Evolutionary conservation across 1,140 invertebrate genomes (phyloP).

Genomic region (Lamellibrachia luymesi): DNA sequence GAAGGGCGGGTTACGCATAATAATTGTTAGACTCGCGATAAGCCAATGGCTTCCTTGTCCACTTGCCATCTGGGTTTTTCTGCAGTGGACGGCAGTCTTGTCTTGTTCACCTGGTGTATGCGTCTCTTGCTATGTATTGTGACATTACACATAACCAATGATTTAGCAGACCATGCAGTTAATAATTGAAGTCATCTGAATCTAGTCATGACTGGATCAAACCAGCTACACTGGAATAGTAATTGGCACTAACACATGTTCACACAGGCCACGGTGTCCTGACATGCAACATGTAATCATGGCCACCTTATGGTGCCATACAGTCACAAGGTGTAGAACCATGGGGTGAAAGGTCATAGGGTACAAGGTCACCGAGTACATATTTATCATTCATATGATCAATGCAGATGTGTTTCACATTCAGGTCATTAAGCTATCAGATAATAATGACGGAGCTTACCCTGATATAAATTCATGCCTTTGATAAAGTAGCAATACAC

Average conservation of each 20-base stretch:
- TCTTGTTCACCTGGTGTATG: neutral
- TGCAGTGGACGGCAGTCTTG: neutral
- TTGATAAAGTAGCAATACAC: neutral
- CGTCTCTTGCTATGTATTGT: neutral
- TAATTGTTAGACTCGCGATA: too few relatives aligned
- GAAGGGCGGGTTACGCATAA: too few relatives aligned
- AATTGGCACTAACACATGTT: neutral
- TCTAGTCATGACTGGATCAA: neutral
- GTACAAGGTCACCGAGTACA: neutral
- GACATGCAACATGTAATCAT: neutral
- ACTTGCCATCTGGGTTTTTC: neutral
- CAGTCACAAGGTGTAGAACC: neutral
- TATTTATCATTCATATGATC: neutral
- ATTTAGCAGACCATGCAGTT: neutral
- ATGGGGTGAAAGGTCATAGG: neutral
- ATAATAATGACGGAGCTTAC: neutral
- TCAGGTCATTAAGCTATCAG: neutral
- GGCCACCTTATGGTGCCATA: neutral
- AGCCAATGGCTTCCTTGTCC: too few relatives aligned
- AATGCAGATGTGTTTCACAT: neutral
- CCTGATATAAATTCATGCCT: too few relatives aligned
- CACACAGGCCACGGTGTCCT: neutral
- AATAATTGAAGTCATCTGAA: neutral
- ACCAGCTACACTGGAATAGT: neutral
- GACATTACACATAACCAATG: neutral